Conservation (phyloP, 1,140 invertebrate species). For the Metopolophium dirhodum region DNA sequence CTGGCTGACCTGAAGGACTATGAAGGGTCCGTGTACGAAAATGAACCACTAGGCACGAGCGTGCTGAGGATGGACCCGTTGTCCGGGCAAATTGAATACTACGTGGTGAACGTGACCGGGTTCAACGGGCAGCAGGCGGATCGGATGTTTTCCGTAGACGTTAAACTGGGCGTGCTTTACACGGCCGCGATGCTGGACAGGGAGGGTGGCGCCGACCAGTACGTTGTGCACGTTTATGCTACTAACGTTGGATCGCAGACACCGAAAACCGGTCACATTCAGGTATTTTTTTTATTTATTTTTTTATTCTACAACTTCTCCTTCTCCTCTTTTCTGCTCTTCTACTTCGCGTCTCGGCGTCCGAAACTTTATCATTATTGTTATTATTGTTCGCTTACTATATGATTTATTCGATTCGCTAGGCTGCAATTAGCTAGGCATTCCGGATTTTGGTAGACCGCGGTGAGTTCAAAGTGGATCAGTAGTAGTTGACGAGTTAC, state of each 20-base stretch:
- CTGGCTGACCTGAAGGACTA: conserved; percentile 63
- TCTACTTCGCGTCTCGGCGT: neutral
- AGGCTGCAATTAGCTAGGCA: conserved; percentile 48
- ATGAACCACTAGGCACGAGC: conserved; percentile 82
- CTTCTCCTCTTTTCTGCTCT: neutral
- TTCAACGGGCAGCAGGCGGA: conserved; percentile 71
- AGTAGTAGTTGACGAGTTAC: conserved; percentile 30
- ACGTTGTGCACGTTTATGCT: conserved; percentile 84
- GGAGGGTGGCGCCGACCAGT: conserved; percentile 79
- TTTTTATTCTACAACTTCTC: conserved; percentile 20
- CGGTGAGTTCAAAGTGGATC: conserved; percentile 56
- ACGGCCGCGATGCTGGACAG: conserved; percentile 84
- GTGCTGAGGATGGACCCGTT: conserved; percentile 73
- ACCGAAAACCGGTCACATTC: conserved; percentile 77
- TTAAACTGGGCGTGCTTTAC: conserved; percentile 84
- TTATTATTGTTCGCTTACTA: conserved; percentile 51
- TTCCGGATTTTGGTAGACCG: conserved; percentile 45
- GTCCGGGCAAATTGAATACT: conserved; percentile 78
- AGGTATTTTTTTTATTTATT: conserved; percentile 68
- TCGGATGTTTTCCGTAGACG: conserved; percentile 87
- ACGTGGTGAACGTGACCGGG: conserved; percentile 87
- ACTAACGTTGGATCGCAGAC: conserved; percentile 70
- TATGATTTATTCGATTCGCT: conserved; percentile 56
- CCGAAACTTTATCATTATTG: conserved; percentile 54
- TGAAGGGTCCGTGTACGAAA: conserved; percentile 83